phyloP scores from a whole-genome alignment of 2,797 vertebrate genomes.

The Sparus aurata region DNA sequence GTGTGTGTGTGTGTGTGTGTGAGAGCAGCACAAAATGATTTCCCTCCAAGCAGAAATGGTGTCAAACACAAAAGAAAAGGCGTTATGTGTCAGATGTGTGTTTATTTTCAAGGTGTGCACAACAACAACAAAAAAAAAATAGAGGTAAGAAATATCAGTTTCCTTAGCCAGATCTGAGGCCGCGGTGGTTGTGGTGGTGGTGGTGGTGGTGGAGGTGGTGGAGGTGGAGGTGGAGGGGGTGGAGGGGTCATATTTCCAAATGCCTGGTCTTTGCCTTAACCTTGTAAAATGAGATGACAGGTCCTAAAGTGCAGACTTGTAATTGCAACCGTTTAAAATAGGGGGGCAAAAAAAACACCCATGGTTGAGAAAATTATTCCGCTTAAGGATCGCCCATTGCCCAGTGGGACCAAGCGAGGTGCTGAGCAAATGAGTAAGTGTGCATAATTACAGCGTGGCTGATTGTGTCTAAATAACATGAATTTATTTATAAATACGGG shows the following conservation, averaged over 20 bases:
- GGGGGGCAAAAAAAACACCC: constrained; percentile 66
- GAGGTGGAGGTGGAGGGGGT: constrained; percentile 11
- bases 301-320: constrained; percentile 82
- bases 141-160: constrained; percentile 72
- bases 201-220: not conserved
- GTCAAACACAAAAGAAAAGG: constrained; percentile 71
- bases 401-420: constrained; percentile 76
- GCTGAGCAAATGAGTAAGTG: constrained; percentile 80
- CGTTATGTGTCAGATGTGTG: constrained; percentile 64
- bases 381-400: constrained; percentile 73
- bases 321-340: constrained; percentile 83
- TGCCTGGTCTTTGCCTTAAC: constrained; percentile 81
- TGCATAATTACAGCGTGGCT: constrained; percentile 81
- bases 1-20: not conserved
- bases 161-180: constrained; percentile 59
- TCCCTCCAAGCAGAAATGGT: constrained; percentile 61
- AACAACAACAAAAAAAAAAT: constrained; percentile 32
- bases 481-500: constrained; percentile 78
- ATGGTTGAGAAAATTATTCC: constrained; percentile 76
- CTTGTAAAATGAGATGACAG: constrained; percentile 86
- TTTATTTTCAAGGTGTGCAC: constrained; percentile 74
- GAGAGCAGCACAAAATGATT: constrained; percentile 43
- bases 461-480: constrained; percentile 79
- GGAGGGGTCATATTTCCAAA: constrained; percentile 76
- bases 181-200: constrained; percentile 17